phyloP scores from a whole-genome alignment of 1,140 invertebrate species.

The Polypedilum pembai region DNA sequence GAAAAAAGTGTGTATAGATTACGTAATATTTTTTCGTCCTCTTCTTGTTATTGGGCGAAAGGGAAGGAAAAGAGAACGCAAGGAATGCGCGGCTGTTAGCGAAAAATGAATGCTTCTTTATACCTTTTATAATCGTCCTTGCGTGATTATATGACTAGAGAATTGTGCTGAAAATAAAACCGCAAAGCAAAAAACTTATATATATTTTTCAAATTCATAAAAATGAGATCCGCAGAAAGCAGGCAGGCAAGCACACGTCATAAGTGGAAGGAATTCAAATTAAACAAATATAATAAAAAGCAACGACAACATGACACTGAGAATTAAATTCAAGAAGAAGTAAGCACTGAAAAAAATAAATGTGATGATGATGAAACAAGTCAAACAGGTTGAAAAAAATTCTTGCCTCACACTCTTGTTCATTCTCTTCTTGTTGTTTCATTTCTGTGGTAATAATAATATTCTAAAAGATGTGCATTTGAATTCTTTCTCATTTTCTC shows the following conservation, averaged over 20 bases:
- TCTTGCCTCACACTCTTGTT: too few relatives aligned
- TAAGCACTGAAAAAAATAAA: background rate
- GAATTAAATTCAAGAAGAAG: background rate
- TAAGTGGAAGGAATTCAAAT: constrained; percentile 1
- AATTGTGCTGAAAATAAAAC: background rate
- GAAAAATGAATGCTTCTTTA: background rate
- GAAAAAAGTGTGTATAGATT: too few relatives aligned
- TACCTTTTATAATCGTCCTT: background rate
- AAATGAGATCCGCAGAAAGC: background rate
- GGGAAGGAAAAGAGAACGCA: background rate
- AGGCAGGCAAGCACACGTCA: background rate
- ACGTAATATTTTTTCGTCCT: too few relatives aligned
- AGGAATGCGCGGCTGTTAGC: background rate
- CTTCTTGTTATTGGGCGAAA: too few relatives aligned
- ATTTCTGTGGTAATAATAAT: too few relatives aligned
- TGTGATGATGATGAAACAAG: constrained; percentile 16
- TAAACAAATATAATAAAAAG: constrained; percentile 23
- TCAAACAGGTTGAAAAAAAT: background rate
- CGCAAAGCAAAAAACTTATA: background rate
- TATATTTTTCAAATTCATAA: background rate
- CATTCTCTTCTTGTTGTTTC: background rate
- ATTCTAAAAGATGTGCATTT: too few relatives aligned
- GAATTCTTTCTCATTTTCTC: too few relatives aligned
- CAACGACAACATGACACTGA: background rate
- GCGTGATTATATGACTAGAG: background rate